Conservation (phyloP, 2,888 invertebrate species). For the Hymenopus coronatus region DNA sequence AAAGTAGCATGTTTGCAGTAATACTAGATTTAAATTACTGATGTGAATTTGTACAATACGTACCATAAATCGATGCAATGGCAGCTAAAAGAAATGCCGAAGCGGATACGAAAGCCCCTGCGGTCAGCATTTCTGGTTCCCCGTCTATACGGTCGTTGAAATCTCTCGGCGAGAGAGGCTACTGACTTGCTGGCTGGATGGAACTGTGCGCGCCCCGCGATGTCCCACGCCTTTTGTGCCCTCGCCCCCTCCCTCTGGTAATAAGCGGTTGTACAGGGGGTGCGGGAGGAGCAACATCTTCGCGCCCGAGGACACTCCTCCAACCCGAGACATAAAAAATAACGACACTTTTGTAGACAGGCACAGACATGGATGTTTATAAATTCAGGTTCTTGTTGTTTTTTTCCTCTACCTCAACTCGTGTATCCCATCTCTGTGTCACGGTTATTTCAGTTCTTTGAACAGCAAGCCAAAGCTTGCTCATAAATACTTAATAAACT, state of each 20-base stretch:
- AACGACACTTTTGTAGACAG: background rate
- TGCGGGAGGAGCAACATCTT: background rate
- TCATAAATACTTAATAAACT: background rate
- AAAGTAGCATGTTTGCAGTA: too few species aligned
- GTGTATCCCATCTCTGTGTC: background rate
- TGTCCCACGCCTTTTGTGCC: constrained; percentile 26
- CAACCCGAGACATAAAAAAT: background rate
- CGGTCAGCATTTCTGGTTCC: background rate
- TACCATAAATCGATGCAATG: background rate
- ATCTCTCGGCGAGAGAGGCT: background rate
- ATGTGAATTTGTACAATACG: background rate
- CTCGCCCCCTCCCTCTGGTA: constrained; percentile 3
- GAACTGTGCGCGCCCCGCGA: background rate
- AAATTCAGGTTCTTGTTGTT: background rate
- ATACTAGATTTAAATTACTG: too few species aligned
- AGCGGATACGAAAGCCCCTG: background rate
- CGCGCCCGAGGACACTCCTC: background rate
- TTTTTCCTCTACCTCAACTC: background rate
- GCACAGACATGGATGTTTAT: background rate
- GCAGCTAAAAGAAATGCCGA: background rate
- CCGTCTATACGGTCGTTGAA: background rate
- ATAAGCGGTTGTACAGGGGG: constrained; percentile 4
- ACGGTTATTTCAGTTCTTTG: background rate
- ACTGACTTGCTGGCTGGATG: background rate
- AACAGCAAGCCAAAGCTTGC: background rate